Percentiles rank a stretch among this genome's conserved stretches.
Evolutionary conservation across 2,888 invertebrate species (phyloP).

Genomic region (Coelopa pilipes): DNA sequence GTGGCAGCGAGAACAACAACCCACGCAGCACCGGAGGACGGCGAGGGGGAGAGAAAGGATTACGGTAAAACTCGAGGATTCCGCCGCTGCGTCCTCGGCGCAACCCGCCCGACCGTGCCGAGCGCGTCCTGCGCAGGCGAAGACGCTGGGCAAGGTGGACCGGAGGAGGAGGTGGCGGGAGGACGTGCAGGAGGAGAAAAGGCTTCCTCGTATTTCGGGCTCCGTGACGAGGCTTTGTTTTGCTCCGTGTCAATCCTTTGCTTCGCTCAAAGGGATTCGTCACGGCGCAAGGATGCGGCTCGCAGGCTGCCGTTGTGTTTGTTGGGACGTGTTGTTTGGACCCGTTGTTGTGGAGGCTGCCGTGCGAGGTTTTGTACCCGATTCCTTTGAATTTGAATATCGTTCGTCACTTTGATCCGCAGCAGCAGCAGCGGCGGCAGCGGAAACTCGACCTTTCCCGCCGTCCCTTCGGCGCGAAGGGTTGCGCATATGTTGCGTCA

Average conservation of each 20-base stretch:
- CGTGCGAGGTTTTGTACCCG: background rate
- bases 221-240: background rate
- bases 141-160: too few species aligned
- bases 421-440: background rate
- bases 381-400: conserved; percentile 27
- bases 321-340: too few species aligned
- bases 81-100: conserved; percentile 15
- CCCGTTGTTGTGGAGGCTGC: background rate
- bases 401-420: conserved; percentile 9
- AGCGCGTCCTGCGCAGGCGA: too few species aligned
- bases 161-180: background rate
- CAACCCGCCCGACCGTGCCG: conserved; percentile 13
- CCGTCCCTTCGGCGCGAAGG: background rate
- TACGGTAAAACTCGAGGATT: conserved; percentile 40
- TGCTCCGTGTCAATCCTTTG: conserved; percentile 40
- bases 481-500: conserved; percentile 29
- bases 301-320: background rate
- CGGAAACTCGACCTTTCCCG: conserved; percentile 3
- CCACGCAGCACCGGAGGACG: conserved; percentile 41
- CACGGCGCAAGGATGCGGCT: too few species aligned
- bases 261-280: conserved; percentile 12
- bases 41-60: conserved; percentile 38
- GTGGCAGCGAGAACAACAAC: background rate
- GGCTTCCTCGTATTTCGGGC: too few species aligned
- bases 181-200: background rate